Evolutionary conservation across 2,888 invertebrate species (phyloP).

Genomic region (Hyalella azteca): DNA sequence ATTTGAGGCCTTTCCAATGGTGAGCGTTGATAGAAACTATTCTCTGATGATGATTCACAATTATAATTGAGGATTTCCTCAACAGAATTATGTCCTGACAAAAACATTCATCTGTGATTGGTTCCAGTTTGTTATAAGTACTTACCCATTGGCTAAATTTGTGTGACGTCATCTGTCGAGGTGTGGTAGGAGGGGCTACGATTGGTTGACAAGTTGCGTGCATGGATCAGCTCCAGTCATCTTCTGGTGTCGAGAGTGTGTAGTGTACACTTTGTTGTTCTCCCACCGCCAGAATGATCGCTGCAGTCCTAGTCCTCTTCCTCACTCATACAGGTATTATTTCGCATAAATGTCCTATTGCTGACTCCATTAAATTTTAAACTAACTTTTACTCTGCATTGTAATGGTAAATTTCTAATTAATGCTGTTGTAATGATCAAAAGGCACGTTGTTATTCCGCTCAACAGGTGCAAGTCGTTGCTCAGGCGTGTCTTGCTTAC

Average conservation of each 20-base stretch:
- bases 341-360: not conserved
- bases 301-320: not conserved
- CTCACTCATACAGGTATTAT: not conserved
- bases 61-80: too few relatives aligned
- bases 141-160: too few relatives aligned
- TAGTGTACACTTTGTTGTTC: not conserved
- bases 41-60: too few relatives aligned
- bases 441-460: not conserved
- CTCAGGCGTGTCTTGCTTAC: constrained; percentile 30
- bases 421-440: not conserved
- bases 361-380: not conserved
- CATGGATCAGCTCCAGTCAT: constrained; percentile 22
- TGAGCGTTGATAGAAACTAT: too few relatives aligned
- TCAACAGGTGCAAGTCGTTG: constrained; percentile 2
- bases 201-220: not conserved
- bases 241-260: not conserved
- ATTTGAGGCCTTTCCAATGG: too few relatives aligned
- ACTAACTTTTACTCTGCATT: not conserved
- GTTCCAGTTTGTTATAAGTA: too few relatives aligned
- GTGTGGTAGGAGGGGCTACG: not conserved
- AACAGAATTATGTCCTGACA: too few relatives aligned
- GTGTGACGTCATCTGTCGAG: not conserved
- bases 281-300: constrained; percentile 7
- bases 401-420: not conserved
- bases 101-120: too few relatives aligned